These are phyloP conservation scores for Graphium colonna DNA, from an alignment of 2,888 invertebrate genomes.

Conservation along the genomic window DNA sequence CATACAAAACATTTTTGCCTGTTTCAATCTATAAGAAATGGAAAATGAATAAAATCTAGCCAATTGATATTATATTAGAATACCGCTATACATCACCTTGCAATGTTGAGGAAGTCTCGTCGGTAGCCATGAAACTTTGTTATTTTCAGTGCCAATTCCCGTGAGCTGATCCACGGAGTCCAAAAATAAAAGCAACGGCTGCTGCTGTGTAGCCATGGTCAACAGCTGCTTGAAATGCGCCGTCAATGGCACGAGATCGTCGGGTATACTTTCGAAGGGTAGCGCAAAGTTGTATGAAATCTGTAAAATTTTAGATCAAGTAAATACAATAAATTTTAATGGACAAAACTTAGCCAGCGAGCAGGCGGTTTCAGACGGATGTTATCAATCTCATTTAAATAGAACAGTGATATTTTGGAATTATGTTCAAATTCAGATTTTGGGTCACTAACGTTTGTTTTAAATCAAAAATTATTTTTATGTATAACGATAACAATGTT, in stretches of 20 bases:
- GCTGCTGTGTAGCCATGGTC: slow-evolving; percentile 88
- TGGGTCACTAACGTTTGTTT: too few species aligned
- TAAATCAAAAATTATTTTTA: too few species aligned
- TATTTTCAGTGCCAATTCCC: slow-evolving; percentile 92
- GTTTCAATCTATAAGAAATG: too few species aligned
- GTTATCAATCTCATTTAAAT: not conserved
- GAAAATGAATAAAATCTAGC: too few species aligned
- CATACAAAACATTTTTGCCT: too few species aligned
- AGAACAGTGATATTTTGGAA: too few species aligned
- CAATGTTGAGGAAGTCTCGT: slow-evolving; percentile 92
- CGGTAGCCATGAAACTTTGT: slow-evolving; percentile 97
- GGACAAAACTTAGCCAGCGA: not conserved
- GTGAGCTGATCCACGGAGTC: slow-evolving; percentile 99
- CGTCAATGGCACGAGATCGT: slow-evolving; percentile 96
- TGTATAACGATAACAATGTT: too few species aligned
- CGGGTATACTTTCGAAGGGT: slow-evolving; percentile 96
- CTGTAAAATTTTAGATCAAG: slow-evolving; percentile 63
- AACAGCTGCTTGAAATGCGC: slow-evolving; percentile 97
- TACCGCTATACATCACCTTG: too few species aligned
- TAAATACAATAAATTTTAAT: not conserved
- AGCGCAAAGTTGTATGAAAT: slow-evolving; percentile 95
- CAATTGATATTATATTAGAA: too few species aligned
- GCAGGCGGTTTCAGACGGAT: not conserved
- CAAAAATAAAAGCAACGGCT: slow-evolving; percentile 93
- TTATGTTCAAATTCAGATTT: too few species aligned